A percentile compares a stretch with the other conserved stretches of the same genome.
These are phyloP conservation scores for Aphelenchoides bicaudatus DNA, from an alignment of 2,888 invertebrate genomes.

Conservation along the genomic window DNA sequence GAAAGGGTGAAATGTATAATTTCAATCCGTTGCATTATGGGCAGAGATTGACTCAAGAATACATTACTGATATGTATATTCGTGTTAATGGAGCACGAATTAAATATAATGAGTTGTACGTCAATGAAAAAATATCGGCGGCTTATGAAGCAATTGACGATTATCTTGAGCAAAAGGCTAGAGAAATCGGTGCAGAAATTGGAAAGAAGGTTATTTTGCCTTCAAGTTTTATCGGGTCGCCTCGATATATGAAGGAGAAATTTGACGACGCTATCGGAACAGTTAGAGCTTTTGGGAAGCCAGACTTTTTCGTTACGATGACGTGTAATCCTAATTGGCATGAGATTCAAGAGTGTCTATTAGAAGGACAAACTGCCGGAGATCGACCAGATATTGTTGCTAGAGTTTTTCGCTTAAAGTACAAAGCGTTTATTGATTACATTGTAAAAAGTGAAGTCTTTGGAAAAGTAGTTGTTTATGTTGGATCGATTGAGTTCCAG, in stretches of 20 bases:
- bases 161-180: slow-evolving; percentile 3
- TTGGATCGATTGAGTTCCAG: slow-evolving; percentile 56
- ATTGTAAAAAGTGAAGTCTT: slow-evolving; percentile 34
- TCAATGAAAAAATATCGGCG: neutral
- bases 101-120: slow-evolving; percentile 16
- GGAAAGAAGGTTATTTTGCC: slow-evolving; percentile 15
- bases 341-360: slow-evolving; percentile 34
- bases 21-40: slow-evolving; percentile 22
- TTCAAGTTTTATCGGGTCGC: slow-evolving; percentile 18
- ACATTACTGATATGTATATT: slow-evolving; percentile 19
- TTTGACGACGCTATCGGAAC: slow-evolving; percentile 46
- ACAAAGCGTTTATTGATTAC: slow-evolving; percentile 36
- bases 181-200: neutral
- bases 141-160: slow-evolving; percentile 8
- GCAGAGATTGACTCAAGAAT: slow-evolving; percentile 21
- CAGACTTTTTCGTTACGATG: slow-evolving; percentile 55
- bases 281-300: slow-evolving; percentile 40
- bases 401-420: slow-evolving; percentile 46
- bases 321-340: slow-evolving; percentile 58
- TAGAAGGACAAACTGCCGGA: slow-evolving; percentile 4
- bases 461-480: slow-evolving; percentile 35
- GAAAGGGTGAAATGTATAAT: slow-evolving; percentile 24
- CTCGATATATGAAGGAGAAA: slow-evolving; percentile 19
- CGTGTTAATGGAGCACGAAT: slow-evolving; percentile 18
- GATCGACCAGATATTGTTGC: slow-evolving; percentile 42